A percentile compares a stretch with the other conserved stretches of the same genome.
phyloP scores from a whole-genome alignment of 2,888 invertebrate species.

The Anorthoa munda region DNA sequence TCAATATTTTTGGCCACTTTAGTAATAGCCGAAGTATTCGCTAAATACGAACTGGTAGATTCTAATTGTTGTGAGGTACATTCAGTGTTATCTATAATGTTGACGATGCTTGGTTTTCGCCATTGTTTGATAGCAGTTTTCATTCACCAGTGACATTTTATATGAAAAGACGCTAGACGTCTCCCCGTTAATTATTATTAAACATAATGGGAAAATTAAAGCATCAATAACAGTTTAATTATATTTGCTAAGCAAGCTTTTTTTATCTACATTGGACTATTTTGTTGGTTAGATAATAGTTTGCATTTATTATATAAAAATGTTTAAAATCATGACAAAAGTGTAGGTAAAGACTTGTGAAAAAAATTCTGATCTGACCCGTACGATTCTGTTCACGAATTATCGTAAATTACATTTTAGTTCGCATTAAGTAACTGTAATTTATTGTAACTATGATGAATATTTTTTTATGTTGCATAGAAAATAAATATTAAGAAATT shows the following conservation, averaged over 20 bases:
- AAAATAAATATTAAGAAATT: conserved; percentile 91
- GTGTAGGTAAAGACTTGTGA: conserved; percentile 72
- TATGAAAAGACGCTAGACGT: conserved; percentile 37
- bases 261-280: conserved; percentile 75
- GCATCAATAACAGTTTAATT: conserved; percentile 63
- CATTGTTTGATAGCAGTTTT: conserved; percentile 18
- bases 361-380: conserved; percentile 72
- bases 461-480: conserved; percentile 92
- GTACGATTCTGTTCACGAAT: conserved; percentile 84
- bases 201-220: conserved; percentile 47
- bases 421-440: conserved; percentile 90
- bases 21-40: conserved; percentile 64
- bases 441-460: conserved; percentile 91
- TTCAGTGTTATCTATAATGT: conserved; percentile 74
- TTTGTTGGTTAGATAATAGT: conserved; percentile 79
- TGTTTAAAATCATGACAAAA: conserved; percentile 80
- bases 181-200: conserved; percentile 21
- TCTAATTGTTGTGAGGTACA: conserved; percentile 78
- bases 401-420: conserved; percentile 87
- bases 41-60: conserved; percentile 73
- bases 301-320: conserved; percentile 79
- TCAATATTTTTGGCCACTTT: conserved; percentile 42
- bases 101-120: conserved; percentile 63
- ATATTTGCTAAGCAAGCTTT: conserved; percentile 81
- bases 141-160: conserved; percentile 18